A percentile compares a stretch with the other conserved stretches of the same genome.
phyloP scores from a whole-genome alignment of 2,797 vertebrate species.

The Sarcoramphus papa region DNA sequence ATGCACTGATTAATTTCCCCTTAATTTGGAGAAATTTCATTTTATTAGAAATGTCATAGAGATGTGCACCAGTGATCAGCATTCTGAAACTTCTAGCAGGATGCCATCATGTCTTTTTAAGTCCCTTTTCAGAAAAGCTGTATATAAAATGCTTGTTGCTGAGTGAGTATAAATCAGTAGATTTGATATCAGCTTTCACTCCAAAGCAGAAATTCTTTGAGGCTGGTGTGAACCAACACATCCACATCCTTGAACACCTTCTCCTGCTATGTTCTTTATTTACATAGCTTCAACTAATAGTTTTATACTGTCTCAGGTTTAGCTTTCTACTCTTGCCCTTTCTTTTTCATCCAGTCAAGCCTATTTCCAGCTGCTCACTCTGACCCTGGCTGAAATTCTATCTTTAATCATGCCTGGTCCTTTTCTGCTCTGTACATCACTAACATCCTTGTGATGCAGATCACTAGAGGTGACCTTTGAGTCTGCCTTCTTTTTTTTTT shows the following conservation, averaged over 20 bases:
- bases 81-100: neutral
- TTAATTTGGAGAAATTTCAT: neutral
- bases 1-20: neutral
- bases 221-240: neutral
- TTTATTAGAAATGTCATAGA: neutral
- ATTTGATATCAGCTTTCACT: neutral
- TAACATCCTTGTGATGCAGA: neutral
- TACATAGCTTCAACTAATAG: neutral
- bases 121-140: neutral
- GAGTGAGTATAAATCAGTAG: neutral
- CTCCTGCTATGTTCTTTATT: neutral
- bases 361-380: neutral
- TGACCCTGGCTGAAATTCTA: neutral
- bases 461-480: neutral
- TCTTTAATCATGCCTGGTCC: neutral
- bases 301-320: neutral
- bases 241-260: neutral
- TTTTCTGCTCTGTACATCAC: neutral
- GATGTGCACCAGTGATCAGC: neutral
- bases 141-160: neutral
- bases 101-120: neutral
- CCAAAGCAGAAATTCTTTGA: neutral
- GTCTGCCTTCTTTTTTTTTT: neutral
- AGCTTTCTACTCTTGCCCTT: neutral
- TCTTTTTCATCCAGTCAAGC: neutral